Conservation (phyloP, 2,797 vertebrate genomes). For the Megaceryle alcyon region DNA sequence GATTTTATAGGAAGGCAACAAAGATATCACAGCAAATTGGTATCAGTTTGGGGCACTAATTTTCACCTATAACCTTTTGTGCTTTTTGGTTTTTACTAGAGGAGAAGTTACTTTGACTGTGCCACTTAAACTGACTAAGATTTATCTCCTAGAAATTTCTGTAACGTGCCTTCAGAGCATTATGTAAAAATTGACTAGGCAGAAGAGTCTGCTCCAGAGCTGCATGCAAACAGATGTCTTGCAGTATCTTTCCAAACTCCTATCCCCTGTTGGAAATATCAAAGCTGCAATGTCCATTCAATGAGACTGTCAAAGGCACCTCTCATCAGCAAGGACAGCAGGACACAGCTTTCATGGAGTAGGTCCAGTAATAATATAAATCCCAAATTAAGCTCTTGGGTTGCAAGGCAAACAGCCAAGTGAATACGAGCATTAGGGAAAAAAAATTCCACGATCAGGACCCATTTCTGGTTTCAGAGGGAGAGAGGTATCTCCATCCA, state of each 20-base stretch:
- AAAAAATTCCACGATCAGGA: neutral
- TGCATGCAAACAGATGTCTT: neutral
- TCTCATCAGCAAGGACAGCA: neutral
- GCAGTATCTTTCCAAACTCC: neutral
- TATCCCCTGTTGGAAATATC: neutral
- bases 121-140: slow-evolving; percentile 16
- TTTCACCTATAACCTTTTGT: neutral
- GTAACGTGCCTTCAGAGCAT: neutral
- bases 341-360: neutral
- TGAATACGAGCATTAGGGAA: neutral
- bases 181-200: neutral
- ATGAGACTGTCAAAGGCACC: neutral
- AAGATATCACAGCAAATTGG: neutral
- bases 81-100: neutral
- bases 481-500: neutral
- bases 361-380: neutral
- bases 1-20: neutral
- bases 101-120: neutral
- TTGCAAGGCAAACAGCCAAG: neutral
- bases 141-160: slow-evolving; percentile 1
- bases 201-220: neutral
- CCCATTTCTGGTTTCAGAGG: neutral
- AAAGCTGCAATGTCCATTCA: neutral
- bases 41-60: neutral
- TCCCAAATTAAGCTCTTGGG: neutral